Conservation (phyloP, 2,113 vertebrate species). For the Malurus elegans region DNA sequence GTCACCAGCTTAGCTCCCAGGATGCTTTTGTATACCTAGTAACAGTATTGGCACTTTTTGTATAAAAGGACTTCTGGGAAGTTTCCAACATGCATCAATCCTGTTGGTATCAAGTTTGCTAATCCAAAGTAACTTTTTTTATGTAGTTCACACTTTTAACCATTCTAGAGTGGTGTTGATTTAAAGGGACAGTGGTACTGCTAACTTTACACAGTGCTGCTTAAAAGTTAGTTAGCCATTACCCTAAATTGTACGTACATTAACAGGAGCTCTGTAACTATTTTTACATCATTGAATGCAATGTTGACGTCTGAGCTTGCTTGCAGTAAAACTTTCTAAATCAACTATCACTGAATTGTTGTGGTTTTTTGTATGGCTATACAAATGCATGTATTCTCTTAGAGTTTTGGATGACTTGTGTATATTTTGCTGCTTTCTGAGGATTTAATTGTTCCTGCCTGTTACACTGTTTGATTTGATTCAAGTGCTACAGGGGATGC, state of each 20-base stretch:
- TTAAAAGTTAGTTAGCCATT: not conserved
- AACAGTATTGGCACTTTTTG: not conserved
- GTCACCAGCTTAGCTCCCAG: not conserved
- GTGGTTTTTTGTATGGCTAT: not conserved
- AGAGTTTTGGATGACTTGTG: not conserved
- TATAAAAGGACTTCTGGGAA: not conserved
- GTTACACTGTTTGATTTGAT: not conserved
- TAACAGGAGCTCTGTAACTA: not conserved
- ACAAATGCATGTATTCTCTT: not conserved
- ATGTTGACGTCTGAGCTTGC: not conserved
- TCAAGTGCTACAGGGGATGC: not conserved
- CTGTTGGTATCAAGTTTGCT: not conserved
- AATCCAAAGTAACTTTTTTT: not conserved
- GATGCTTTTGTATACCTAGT: not conserved
- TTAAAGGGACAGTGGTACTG: not conserved
- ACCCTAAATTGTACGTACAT: not conserved
- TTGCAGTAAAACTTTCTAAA: not conserved
- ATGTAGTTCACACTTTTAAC: not conserved
- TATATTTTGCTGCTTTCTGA: not conserved
- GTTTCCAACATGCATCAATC: not conserved
- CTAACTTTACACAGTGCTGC: not conserved
- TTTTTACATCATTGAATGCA: not conserved
- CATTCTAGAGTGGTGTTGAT: not conserved
- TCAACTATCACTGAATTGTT: not conserved
- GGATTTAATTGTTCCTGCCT: not conserved